A percentile compares a stretch with the other conserved stretches of the same genome.
Conservation (phyloP, 2,888 invertebrate genomes). For the Bursaphelenchus okinawaensis region DNA sequence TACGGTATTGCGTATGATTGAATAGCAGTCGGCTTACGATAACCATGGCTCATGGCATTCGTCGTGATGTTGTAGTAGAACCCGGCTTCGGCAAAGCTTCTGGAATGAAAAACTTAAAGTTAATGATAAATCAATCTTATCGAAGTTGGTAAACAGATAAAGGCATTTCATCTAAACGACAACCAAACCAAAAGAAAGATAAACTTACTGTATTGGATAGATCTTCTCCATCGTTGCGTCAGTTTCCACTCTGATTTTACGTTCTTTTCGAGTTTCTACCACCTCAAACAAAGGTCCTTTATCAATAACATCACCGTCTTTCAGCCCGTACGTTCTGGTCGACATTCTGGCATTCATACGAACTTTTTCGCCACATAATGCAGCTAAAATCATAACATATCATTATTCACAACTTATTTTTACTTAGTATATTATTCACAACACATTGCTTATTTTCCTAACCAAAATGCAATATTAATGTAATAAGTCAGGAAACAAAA, state of each 20-base stretch:
- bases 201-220: neutral
- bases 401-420: too few relatives aligned
- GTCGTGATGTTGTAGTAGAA: neutral
- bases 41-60: neutral
- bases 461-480: too few relatives aligned
- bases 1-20: neutral
- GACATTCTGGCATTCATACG: neutral
- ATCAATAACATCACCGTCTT: neutral
- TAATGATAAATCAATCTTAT: too few relatives aligned
- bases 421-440: too few relatives aligned
- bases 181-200: neutral
- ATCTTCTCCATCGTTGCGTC: neutral
- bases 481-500: too few relatives aligned
- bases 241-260: neutral
- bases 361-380: neutral
- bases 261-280: neutral
- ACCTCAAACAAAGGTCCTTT: neutral
- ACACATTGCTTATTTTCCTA: too few relatives aligned
- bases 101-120: too few relatives aligned
- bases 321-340: neutral
- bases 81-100: neutral
- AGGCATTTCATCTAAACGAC: too few relatives aligned
- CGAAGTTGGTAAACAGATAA: too few relatives aligned
- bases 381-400: neutral
- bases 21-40: neutral